phyloP scores from a whole-genome alignment of 2,797 vertebrate species.

The Pangasius macronema region DNA sequence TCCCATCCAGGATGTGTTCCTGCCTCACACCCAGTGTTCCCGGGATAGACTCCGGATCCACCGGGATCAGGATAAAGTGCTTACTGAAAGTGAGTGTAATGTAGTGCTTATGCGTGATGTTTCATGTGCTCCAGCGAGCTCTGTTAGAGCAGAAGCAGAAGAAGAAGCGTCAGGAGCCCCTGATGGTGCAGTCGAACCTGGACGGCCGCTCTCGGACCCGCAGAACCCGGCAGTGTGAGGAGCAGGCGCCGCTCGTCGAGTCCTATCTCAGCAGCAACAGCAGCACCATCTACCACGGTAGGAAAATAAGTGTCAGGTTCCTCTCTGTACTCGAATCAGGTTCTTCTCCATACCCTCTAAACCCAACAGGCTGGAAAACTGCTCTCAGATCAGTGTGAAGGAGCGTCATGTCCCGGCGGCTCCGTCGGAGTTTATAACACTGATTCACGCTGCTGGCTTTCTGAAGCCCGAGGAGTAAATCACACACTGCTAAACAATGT shows the following conservation, averaged over 20 bases:
- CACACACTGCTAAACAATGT: slow-evolving; percentile 22
- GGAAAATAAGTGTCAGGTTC: slow-evolving; percentile 1
- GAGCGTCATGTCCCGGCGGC: neutral
- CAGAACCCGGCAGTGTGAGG: slow-evolving; percentile 90
- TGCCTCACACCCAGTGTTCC: neutral
- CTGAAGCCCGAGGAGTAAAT: neutral
- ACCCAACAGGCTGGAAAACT: neutral
- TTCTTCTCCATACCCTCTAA: neutral
- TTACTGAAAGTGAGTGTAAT: neutral
- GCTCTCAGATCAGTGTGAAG: neutral
- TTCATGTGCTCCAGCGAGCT: slow-evolving; percentile 77
- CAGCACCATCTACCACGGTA: slow-evolving; percentile 95
- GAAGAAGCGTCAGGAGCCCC: slow-evolving; percentile 95
- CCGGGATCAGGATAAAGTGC: neutral
- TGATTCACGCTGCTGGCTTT: neutral
- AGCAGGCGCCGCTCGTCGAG: slow-evolving; percentile 95
- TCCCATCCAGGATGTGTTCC: neutral
- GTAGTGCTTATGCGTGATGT: neutral
- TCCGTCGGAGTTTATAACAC: neutral
- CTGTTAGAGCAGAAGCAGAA: slow-evolving; percentile 97
- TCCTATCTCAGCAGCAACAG: slow-evolving; percentile 96
- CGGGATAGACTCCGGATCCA: neutral
- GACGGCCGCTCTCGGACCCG: slow-evolving; percentile 88
- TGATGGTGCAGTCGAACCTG: slow-evolving; percentile 97
- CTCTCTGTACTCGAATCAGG: neutral